Evolutionary conservation across 2,888 invertebrate species (phyloP).

Genomic region (Clunio marinus): DNA sequence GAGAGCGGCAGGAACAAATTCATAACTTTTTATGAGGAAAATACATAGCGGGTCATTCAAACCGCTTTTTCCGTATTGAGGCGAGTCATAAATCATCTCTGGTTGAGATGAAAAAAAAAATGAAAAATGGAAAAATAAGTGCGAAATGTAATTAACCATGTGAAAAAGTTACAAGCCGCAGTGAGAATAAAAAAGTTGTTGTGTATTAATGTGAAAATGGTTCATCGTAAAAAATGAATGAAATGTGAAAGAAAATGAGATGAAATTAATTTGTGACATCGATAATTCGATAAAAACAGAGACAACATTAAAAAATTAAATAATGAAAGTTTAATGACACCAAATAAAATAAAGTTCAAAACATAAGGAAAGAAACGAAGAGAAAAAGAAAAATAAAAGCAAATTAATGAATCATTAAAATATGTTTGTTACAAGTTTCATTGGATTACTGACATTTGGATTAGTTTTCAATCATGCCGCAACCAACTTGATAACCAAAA

Average conservation of each 20-base stretch:
- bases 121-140: constrained; percentile 38
- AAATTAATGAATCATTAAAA: constrained; percentile 32
- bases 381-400: not conserved
- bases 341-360: not conserved
- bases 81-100: constrained; percentile 26
- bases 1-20: too few species aligned
- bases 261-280: constrained; percentile 18
- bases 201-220: constrained; percentile 12
- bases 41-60: too few species aligned
- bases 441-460: constrained; percentile 34
- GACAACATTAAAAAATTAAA: not conserved
- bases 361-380: not conserved
- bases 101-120: constrained; percentile 5
- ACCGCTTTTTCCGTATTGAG: too few species aligned
- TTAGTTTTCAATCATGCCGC: constrained; percentile 33
- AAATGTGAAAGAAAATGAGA: constrained; percentile 15
- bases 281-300: not conserved
- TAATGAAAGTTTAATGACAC: not conserved
- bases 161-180: constrained; percentile 28
- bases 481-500: constrained; percentile 31
- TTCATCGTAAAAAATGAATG: too few species aligned
- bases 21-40: too few species aligned
- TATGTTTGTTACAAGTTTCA: constrained; percentile 27
- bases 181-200: not conserved
- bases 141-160: constrained; percentile 38